Percentiles rank a stretch among this genome's conserved stretches.
phyloP scores from a whole-genome alignment of 1,140 invertebrate species.

The Bombus cullumanus region DNA sequence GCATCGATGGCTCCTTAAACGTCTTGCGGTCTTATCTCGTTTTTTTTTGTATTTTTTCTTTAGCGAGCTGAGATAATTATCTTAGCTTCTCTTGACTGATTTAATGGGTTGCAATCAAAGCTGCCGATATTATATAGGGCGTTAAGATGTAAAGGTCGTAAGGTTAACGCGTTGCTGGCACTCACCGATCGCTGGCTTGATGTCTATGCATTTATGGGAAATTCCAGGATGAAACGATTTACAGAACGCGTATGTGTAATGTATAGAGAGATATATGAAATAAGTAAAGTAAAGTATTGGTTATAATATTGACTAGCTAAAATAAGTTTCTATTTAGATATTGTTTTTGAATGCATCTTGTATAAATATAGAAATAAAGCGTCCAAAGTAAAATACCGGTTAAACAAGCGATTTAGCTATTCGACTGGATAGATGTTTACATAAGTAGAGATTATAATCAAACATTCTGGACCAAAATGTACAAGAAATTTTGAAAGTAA shows the following conservation, averaged over 20 bases:
- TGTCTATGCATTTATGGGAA: neutral
- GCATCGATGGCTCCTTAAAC: neutral
- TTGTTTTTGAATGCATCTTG: too few species aligned
- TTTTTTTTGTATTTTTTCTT: neutral
- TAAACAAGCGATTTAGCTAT: too few species aligned
- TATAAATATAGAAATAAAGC: too few species aligned
- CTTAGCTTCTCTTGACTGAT: neutral
- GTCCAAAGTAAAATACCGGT: too few species aligned
- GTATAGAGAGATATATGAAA: neutral
- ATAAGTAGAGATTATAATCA: too few species aligned
- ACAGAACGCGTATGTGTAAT: neutral
- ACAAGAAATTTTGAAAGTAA: too few species aligned
- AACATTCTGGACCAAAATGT: too few species aligned
- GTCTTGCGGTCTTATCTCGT: neutral
- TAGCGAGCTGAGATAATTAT: neutral
- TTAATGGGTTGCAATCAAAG: neutral
- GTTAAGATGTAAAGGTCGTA: conserved; percentile 1
- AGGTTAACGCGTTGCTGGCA: neutral
- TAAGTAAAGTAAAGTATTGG: neutral
- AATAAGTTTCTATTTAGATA: neutral
- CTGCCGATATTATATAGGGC: neutral
- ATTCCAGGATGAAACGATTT: neutral
- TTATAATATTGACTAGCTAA: neutral
- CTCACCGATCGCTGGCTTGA: neutral
- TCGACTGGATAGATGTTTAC: too few species aligned